A percentile compares a stretch with the other conserved stretches of the same genome.
Conservation (phyloP, 2,797 vertebrate species). For the Mus minutoides region DNA sequence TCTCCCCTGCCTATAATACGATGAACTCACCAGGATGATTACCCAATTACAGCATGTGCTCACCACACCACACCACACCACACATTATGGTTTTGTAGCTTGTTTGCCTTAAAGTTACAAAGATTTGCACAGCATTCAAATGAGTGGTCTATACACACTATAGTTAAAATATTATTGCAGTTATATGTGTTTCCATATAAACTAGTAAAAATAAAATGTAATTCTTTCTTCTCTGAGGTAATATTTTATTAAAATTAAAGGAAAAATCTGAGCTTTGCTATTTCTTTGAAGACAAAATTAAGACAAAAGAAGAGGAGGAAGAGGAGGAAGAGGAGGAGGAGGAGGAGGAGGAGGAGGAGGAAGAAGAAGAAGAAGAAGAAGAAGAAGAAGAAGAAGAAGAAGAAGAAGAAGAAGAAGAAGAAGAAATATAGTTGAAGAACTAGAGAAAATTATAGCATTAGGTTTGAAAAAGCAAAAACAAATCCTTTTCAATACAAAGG, state of each 20-base stretch:
- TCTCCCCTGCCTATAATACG: conserved; percentile 79
- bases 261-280: conserved; percentile 84
- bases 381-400: too few species aligned
- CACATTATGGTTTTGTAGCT: conserved; percentile 79
- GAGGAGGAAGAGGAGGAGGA: too few species aligned
- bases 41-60: conserved; percentile 83
- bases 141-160: conserved; percentile 84
- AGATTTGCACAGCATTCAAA: conserved; percentile 85
- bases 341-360: too few species aligned
- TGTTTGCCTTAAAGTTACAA: conserved; percentile 84
- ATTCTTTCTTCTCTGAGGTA: conserved; percentile 85
- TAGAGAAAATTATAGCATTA: conserved; percentile 67
- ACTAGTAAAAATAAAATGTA: conserved; percentile 80
- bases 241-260: conserved; percentile 87
- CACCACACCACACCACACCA: conserved; percentile 63
- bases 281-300: conserved; percentile 85
- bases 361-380: too few species aligned
- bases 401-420: background rate
- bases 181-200: conserved; percentile 85
- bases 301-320: conserved; percentile 71
- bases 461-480: conserved; percentile 52
- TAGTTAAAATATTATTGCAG: conserved; percentile 86
- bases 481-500: conserved; percentile 8
- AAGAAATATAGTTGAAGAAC: conserved; percentile 71
- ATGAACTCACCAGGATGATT: conserved; percentile 83